Base-by-base conservation (phyloP, 2,888 invertebrate genomes). In the Cerastoderma edule region DNA sequence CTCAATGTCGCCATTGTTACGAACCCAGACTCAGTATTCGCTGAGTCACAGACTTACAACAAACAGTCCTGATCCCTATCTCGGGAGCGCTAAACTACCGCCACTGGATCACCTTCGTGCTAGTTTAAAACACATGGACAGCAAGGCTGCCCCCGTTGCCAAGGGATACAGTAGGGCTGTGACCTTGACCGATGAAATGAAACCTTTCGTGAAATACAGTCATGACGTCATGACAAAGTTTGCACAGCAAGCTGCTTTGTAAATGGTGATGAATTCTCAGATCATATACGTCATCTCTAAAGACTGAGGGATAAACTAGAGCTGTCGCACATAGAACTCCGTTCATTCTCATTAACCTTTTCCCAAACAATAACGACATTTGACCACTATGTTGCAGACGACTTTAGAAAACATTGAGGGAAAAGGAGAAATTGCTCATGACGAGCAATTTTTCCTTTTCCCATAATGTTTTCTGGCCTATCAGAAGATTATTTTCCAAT, bases 1-100 rank as follows among this genome's bases (percentile, higher is more conserved):
- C 19, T 80, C 80, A n/a, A 78, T 85, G 68, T 88, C 89, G 0
- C 89, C 89, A 5, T 77, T 89, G 54, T 80, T 90, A 54, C 85
- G 88, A 57, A 84, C 88, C 19, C 88, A 87, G 65, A 89, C 90
- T 10, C 89, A 89, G 80, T 90, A 89, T 65, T 89, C 91, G 0
- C 75, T 84, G 32, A 91, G 89, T 75, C 87, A 88, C 54, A 75
- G 90, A 60, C 75, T 86, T 33, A 83, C 87, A 22, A 85, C 85
- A 48, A 89, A 88, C 76, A 89, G 88, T 72, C 90, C 90, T 0
- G 90, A 90, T 44, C 77, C 83, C 10, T 82, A 76, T 53, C 81
- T 80, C 66, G 86, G 88, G 39, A 80, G 79, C 19, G 73, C 70
- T 24, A 82, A 85, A 44, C 75, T 89, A 32, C 89, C 91, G 27